Conservation (phyloP, 2,888 invertebrate genomes). For the Idaea dimidiata region DNA sequence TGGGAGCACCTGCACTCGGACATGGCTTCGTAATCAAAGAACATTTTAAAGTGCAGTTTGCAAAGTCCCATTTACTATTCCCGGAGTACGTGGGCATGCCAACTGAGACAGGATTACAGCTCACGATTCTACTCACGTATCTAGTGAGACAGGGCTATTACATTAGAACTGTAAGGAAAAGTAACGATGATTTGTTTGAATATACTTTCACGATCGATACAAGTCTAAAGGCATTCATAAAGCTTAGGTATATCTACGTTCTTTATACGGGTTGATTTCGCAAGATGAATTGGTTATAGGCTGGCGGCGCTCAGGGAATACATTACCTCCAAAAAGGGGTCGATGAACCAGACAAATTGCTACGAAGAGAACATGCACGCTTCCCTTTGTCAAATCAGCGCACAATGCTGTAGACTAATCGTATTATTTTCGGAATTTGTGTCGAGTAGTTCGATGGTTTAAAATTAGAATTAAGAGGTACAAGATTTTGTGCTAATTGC, state of each 20-base stretch:
- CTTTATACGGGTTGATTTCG: slow-evolving; percentile 48
- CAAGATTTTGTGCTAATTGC: slow-evolving; percentile 45
- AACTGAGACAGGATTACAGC: slow-evolving; percentile 49
- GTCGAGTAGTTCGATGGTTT: slow-evolving; percentile 47
- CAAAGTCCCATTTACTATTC: slow-evolving; percentile 55
- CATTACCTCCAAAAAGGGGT: slow-evolving; percentile 52
- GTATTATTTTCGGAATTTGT: slow-evolving; percentile 59
- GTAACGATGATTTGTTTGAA: slow-evolving; percentile 50
- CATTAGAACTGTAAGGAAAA: slow-evolving; percentile 42
- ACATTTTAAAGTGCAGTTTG: slow-evolving; percentile 52
- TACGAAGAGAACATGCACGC: slow-evolving; percentile 43
- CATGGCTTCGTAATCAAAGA: slow-evolving; percentile 48
- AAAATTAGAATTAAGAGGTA: slow-evolving; percentile 43
- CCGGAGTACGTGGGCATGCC: slow-evolving; percentile 38
- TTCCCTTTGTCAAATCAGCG: slow-evolving; percentile 52
- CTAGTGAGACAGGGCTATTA: slow-evolving; percentile 53
- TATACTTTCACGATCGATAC: slow-evolving; percentile 53
- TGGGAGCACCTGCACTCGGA: slow-evolving; percentile 48
- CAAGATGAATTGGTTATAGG: slow-evolving; percentile 63
- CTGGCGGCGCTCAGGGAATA: slow-evolving; percentile 38
- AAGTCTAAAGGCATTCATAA: slow-evolving; percentile 47
- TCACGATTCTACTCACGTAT: slow-evolving; percentile 53
- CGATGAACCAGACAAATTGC: slow-evolving; percentile 67
- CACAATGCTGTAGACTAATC: slow-evolving; percentile 52
- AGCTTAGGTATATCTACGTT: slow-evolving; percentile 36